phyloP scores from a whole-genome alignment of 2,113 vertebrate species.

The Gila orcuttii region DNA sequence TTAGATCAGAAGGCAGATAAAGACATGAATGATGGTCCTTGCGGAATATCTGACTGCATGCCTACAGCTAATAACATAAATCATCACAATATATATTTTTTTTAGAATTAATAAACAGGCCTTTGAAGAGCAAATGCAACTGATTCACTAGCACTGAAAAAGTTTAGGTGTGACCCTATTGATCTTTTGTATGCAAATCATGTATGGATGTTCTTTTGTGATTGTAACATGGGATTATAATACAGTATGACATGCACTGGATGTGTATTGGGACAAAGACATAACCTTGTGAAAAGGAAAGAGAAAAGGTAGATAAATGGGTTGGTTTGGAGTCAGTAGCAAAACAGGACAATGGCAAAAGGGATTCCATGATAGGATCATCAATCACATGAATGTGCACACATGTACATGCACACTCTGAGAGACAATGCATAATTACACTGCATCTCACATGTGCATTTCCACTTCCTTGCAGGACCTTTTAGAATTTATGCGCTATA shows the following conservation, averaged over 20 bases:
- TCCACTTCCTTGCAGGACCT: not conserved
- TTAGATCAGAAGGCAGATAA: conserved; percentile 9
- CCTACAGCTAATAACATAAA: conserved; percentile 24
- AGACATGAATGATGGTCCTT: conserved; percentile 21
- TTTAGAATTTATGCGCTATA: not conserved
- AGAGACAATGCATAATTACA: not conserved
- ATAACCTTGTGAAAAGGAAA: conserved; percentile 10
- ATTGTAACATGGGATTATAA: not conserved
- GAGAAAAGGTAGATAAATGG: conserved; percentile 29
- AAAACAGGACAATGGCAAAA: conserved; percentile 37
- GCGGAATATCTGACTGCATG: not conserved
- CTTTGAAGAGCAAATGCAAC: not conserved
- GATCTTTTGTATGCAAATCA: not conserved
- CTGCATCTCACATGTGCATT: not conserved
- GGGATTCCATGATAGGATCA: not conserved
- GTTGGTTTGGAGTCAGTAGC: conserved; percentile 11
- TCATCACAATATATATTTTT: conserved; percentile 23
- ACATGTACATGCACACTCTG: conserved; percentile 24
- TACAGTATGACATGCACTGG: not conserved
- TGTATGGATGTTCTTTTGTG: not conserved
- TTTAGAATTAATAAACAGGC: not conserved
- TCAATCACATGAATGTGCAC: conserved; percentile 18
- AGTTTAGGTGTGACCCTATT: not conserved
- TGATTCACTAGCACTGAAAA: not conserved
- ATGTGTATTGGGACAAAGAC: conserved; percentile 28